Base-by-base conservation (phyloP, 2,797 vertebrate species). In the Onychomys torridus region DNA sequence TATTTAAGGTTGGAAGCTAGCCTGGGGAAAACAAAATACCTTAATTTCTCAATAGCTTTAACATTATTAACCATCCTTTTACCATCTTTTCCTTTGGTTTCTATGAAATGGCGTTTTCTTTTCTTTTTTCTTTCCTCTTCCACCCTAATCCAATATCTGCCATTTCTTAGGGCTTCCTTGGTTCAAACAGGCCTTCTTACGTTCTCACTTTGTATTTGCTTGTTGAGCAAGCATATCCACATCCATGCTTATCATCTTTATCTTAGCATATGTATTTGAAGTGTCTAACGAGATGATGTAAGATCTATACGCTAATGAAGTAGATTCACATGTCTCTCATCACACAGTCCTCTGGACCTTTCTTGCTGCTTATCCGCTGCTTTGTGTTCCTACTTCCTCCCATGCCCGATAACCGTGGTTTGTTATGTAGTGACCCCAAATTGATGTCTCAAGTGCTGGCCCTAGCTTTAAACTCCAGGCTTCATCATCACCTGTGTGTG, bases 131-230 rank as follows among this genome's bases (percentile, higher is more conserved):
- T 92, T 90, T 57, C 46, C 61, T 90, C 14, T 89, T 85, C 43
- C 10, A 85, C 43, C 43, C 63, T 1, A 65, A 16, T 23, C 91
- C 49, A 92, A 13, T 43, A 59, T 81, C n/a, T 6, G 32, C 57
- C 82, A 7, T 92, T 92, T 86, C 69, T 87, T 90, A 84, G 32
- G 69, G 6, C 3, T 93, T 55, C 52, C 59, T 78, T 69, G 63
- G n/a, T 81, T 32, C 61, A 87, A 3, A 71, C n/a, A 71, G 61
- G 12, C 37, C 14, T 37, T 57, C 17, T 85, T 90, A 7, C 7
- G 1, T 76, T 82, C 90, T 93, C 83, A 91, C 21, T 90, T 92
- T 65, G 27, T 89, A 71, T 32, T 91, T 34, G 89, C 75, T 77
- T 8, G 6, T 92, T 88, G 52, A 16, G 1, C 25, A 71, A 32